Evolutionary conservation across 2,888 invertebrate species (phyloP).

Genomic region (Epistrophella euchroma): DNA sequence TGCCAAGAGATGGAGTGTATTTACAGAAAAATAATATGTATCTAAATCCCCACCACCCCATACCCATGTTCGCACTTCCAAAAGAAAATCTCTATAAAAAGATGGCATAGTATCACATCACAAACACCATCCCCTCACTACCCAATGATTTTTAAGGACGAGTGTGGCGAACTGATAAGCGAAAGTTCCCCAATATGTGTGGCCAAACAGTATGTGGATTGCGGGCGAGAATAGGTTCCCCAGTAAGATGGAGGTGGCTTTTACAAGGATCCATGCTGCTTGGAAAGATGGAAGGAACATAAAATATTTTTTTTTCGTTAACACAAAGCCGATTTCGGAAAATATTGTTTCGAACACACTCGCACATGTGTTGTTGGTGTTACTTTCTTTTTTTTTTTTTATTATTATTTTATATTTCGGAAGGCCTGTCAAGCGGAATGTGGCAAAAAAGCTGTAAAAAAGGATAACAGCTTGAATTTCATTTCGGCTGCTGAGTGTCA

Average conservation of each 20-base stretch:
- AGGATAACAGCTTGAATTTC: constrained; percentile 73
- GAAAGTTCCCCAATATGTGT: constrained; percentile 82
- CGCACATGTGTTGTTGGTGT: constrained; percentile 70
- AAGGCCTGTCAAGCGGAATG: constrained; percentile 53
- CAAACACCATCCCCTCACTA: constrained; percentile 18
- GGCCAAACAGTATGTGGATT: constrained; percentile 78
- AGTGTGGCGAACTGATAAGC: constrained; percentile 75
- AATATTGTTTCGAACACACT: constrained; percentile 81
- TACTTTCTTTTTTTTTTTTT: constrained; percentile 29
- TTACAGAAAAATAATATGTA: constrained; percentile 54
- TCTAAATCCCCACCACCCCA: constrained; percentile 43
- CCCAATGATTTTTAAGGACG: constrained; percentile 58
- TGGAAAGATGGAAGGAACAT: constrained; percentile 45
- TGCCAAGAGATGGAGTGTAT: constrained; percentile 72
- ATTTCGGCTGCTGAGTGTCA: constrained; percentile 74
- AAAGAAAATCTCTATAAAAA: constrained; percentile 55
- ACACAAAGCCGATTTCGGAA: constrained; percentile 83
- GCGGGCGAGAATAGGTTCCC: constrained; percentile 65
- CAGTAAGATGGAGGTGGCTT: constrained; percentile 27
- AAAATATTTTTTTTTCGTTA: constrained; percentile 48
- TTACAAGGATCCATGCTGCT: constrained; percentile 48
- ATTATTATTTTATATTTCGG: constrained; percentile 34
- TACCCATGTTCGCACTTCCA: not conserved
- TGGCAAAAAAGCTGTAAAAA: constrained; percentile 73
- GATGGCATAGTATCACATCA: constrained; percentile 52